Conservation (phyloP, 2,113 vertebrate species). For the Peromyscus maniculatus region DNA sequence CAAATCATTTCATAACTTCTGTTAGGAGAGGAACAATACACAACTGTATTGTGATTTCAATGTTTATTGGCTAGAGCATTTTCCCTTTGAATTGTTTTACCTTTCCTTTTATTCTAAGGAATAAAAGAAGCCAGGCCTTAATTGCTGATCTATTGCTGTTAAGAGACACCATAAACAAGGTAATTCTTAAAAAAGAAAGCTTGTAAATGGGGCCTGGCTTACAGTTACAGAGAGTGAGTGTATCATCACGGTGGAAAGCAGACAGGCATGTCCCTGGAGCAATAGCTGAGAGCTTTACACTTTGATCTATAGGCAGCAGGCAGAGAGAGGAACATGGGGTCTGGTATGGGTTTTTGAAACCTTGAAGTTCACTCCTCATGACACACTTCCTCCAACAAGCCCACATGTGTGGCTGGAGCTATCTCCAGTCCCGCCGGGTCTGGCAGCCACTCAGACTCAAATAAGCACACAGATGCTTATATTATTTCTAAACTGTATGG, state of each 20-base stretch:
- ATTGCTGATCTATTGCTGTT: neutral
- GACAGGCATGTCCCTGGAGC: neutral
- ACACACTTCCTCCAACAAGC: too few species aligned
- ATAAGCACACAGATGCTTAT: too few species aligned
- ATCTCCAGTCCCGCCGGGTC: too few species aligned
- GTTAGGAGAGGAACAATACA: neutral
- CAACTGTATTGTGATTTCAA: neutral
- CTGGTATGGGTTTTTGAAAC: neutral
- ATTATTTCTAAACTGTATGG: too few species aligned
- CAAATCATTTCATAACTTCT: neutral
- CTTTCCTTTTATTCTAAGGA: neutral
- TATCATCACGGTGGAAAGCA: neutral
- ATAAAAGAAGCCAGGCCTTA: neutral
- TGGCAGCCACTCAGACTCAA: too few species aligned
- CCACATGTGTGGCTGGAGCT: too few species aligned
- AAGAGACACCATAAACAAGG: neutral
- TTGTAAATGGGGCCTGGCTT: neutral
- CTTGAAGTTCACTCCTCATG: neutral
- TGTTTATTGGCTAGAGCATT: neutral
- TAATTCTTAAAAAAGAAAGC: neutral
- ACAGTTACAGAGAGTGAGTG: neutral
- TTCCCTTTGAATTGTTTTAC: neutral
- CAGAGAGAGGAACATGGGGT: neutral
- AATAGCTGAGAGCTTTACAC: neutral
- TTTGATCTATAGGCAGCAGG: neutral